Base-by-base conservation (phyloP, 2,888 invertebrate species). In the Pachydiplax longipennis region DNA sequence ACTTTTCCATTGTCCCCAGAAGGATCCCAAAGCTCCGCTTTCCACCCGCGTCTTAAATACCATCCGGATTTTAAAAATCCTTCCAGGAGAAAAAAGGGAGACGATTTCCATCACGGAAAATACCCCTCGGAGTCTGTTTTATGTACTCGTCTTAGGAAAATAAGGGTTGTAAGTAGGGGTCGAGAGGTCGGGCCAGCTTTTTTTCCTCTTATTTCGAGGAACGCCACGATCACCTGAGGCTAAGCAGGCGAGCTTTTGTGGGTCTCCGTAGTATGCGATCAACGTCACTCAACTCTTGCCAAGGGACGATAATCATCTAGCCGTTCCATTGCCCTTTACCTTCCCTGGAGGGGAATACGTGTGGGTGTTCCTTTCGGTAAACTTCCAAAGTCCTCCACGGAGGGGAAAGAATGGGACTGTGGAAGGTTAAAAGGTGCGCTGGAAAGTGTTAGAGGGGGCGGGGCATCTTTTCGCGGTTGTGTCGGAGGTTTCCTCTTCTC, bases 241-340 rank as follows among this genome's bases (percentile, higher is more conserved):
- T 35, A 65, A n/a, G 65, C 65, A 65, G 58, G 83, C 58, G 83
- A 58, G 25, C 58, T 25, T 58, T 61, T 61, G 58, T 58, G 58
- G 83, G 65, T n/a, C 65, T 25, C 83, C 35, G 1, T 58, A 58
- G 58, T 35, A 83, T 58, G 83, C 83, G 83, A 58, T 83, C 83
- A 83, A 83, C 83, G 83, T 83, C 83, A 58, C 35, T 83, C 83
- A 83, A 83, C 83, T 58, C 35, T 58, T 25, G 83, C 83, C 58
- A 58, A 25, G 83, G 35, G 58, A 61, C 58, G 83, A 83, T 83
- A 83, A 83, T 83, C 83, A 83, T 83, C 83, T 58, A 12, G 53
- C 83, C 44, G 44, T 44, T 83, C 83, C 83, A 12, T 15, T 83
- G 31, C 58, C 58, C 35, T 31, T 25, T 65, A 22, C 65, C 25